Evolutionary conservation across 2,888 invertebrate species (phyloP).

Genomic region (Polydrusus pterygomalis): DNA sequence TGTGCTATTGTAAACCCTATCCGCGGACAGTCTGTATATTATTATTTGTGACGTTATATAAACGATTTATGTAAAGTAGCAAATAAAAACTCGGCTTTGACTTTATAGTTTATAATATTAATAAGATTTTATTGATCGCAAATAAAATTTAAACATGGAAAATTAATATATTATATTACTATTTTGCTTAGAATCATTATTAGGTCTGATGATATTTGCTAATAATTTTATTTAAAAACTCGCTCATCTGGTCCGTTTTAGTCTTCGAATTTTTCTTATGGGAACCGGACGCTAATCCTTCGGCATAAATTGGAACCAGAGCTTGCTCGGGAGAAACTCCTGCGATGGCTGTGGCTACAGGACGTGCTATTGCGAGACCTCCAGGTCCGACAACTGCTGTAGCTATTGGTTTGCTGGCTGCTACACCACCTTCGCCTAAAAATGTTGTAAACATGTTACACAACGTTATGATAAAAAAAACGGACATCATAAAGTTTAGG

Average conservation of each 20-base stretch:
- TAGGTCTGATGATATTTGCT: slow-evolving; percentile 67
- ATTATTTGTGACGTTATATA: no score
- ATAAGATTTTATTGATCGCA: background rate
- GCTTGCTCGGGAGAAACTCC: slow-evolving; percentile 77
- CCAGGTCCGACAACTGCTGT: slow-evolving; percentile 82
- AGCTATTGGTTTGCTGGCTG: slow-evolving; percentile 82
- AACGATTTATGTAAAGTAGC: no score
- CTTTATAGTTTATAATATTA: no score
- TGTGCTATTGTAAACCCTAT: no score
- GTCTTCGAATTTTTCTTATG: slow-evolving; percentile 56
- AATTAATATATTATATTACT: slow-evolving; percentile 17
- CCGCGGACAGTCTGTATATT: no score
- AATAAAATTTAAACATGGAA: background rate
- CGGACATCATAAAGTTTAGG: no score
- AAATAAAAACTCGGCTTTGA: no score
- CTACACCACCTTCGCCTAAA: slow-evolving; percentile 81
- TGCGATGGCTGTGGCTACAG: slow-evolving; percentile 84
- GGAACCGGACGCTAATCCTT: slow-evolving; percentile 55
- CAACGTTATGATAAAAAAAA: no score
- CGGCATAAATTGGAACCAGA: slow-evolving; percentile 67
- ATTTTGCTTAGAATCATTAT: slow-evolving; percentile 10
- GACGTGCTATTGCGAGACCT: slow-evolving; percentile 82
- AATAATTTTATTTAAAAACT: slow-evolving; percentile 68
- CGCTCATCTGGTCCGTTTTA: slow-evolving; percentile 58
- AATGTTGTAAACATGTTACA: no score